Conservation (phyloP, 2,113 vertebrate genomes). For the Trichomycterus rosablanca region DNA sequence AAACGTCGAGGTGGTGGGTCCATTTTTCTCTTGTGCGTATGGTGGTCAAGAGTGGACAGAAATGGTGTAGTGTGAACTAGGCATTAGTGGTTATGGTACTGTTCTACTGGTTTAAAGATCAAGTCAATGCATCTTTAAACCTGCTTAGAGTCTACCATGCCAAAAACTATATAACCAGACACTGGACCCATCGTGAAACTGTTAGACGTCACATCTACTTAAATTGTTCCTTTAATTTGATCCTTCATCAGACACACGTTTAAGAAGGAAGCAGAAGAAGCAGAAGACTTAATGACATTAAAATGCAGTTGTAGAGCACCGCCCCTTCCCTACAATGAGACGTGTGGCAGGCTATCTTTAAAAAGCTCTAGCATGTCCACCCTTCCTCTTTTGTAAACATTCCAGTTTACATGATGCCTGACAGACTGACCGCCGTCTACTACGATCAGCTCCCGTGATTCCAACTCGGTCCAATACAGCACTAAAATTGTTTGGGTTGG, state of each 20-base stretch:
- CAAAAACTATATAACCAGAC: neutral
- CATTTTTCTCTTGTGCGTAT: too few relatives aligned
- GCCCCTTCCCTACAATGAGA: constrained; percentile 11
- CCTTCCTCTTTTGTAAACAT: neutral
- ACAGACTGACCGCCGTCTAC: too few relatives aligned
- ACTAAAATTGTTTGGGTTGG: constrained; percentile 17
- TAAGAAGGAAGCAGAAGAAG: neutral
- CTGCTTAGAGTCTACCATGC: too few relatives aligned
- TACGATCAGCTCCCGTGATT: neutral
- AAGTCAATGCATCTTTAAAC: too few relatives aligned
- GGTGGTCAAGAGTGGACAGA: too few relatives aligned
- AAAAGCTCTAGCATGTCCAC: neutral
- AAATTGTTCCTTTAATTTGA: too few relatives aligned
- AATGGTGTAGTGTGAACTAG: too few relatives aligned
- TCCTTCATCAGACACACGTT: neutral
- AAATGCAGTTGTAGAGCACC: constrained; percentile 3
- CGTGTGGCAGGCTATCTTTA: neutral
- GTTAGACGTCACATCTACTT: too few relatives aligned
- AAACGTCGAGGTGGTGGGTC: too few relatives aligned
- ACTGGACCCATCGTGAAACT: neutral
- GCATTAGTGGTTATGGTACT: too few relatives aligned
- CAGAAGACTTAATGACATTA: neutral
- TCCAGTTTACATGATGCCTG: neutral
- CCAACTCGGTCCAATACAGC: constrained; percentile 4
- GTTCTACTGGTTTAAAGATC: too few relatives aligned